Percentiles rank a stretch among this genome's conserved stretches.
Evolutionary conservation across 2,797 vertebrate species (phyloP).

Genomic region (Nannoperca australis): DNA sequence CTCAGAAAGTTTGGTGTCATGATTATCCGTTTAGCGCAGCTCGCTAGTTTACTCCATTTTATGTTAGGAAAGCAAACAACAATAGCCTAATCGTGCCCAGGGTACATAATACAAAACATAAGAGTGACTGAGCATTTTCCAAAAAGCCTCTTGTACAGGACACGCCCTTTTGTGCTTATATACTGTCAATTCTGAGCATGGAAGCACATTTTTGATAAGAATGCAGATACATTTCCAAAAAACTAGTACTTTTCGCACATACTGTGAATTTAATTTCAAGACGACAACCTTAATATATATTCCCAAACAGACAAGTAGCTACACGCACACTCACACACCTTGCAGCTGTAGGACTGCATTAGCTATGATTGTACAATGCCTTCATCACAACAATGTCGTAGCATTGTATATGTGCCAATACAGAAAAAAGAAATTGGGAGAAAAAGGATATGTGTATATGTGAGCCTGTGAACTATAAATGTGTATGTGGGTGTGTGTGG

Average conservation of each 20-base stretch:
- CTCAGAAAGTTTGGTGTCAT: neutral
- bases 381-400: neutral
- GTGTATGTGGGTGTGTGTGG: constrained; percentile 42
- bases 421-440: neutral
- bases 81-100: neutral
- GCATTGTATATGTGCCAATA: neutral
- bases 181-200: neutral
- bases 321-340: neutral
- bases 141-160: neutral
- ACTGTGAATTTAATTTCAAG: neutral
- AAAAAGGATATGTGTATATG: neutral
- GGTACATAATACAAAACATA: neutral
- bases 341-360: neutral
- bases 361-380: neutral
- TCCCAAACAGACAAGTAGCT: neutral
- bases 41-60: neutral
- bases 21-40: no score
- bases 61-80: neutral
- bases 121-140: neutral
- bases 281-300: neutral
- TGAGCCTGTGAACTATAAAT: constrained; percentile 36
- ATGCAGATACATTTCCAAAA: neutral
- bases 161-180: neutral
- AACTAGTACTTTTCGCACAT: neutral
- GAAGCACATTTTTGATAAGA: neutral